Evolutionary conservation across 2,797 vertebrate genomes (phyloP).

Genomic region (Brachyalestes nurse): DNA sequence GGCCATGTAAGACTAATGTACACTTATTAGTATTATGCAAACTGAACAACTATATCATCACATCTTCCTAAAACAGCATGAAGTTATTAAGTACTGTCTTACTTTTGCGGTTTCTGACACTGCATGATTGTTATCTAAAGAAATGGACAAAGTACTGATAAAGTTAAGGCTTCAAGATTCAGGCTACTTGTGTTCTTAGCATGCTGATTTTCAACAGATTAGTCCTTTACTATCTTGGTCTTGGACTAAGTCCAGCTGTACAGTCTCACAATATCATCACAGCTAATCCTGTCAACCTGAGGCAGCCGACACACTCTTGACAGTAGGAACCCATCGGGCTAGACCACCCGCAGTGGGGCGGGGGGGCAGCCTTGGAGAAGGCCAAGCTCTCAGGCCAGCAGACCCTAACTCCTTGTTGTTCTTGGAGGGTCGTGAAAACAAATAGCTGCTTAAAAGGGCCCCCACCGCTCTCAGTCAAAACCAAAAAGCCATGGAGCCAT

Average conservation of each 20-base stretch:
- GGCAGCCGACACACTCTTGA: slow-evolving; percentile 23
- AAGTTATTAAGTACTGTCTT: background rate
- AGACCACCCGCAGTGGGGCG: slow-evolving; percentile 85
- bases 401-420: slow-evolving; percentile 92
- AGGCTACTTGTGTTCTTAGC: too few species aligned
- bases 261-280: background rate
- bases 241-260: background rate
- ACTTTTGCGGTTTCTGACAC: background rate
- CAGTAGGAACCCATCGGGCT: slow-evolving; percentile 64
- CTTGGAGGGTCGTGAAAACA: slow-evolving; percentile 96
- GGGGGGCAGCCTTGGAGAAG: background rate
- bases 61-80: background rate
- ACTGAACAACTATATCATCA: background rate
- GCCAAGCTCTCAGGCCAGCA: slow-evolving; percentile 73
- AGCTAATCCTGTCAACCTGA: slow-evolving; percentile 7
- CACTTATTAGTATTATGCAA: background rate
- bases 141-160: background rate
- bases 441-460: slow-evolving; percentile 90
- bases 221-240: background rate
- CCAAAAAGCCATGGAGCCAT: slow-evolving; percentile 91
- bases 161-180: too few species aligned
- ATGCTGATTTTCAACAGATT: background rate
- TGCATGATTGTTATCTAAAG: background rate
- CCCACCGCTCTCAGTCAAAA: slow-evolving; percentile 88
- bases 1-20: too few species aligned